A percentile compares a stretch with the other conserved stretches of the same genome.
Conservation (phyloP, 2,113 vertebrate genomes). For the Willisornis vidua region DNA sequence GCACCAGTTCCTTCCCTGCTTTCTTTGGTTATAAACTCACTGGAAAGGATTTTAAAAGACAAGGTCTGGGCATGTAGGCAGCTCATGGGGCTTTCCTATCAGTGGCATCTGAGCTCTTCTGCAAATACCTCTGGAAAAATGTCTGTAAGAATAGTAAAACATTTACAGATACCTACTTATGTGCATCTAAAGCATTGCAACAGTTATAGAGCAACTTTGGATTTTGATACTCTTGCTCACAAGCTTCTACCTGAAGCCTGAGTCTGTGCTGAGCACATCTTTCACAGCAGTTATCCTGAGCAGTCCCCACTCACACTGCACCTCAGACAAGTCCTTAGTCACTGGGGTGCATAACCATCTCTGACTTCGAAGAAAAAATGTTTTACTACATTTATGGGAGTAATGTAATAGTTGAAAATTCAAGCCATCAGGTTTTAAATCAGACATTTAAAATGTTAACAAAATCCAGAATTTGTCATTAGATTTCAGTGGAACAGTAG, state of each 20-base stretch:
- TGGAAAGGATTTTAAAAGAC: neutral
- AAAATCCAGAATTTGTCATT: neutral
- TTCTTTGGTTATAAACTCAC: neutral
- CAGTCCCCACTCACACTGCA: neutral
- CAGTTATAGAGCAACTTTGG: neutral
- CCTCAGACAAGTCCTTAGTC: neutral
- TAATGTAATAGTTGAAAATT: neutral
- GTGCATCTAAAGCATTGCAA: neutral
- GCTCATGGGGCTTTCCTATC: neutral
- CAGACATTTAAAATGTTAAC: neutral
- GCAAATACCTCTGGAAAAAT: neutral
- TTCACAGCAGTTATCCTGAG: neutral
- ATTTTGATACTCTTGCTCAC: neutral
- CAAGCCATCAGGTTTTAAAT: neutral
- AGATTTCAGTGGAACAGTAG: neutral
- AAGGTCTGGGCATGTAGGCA: neutral
- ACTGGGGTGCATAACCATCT: neutral
- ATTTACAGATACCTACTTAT: neutral
- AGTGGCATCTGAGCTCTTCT: neutral
- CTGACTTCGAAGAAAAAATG: neutral
- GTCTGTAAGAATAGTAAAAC: neutral
- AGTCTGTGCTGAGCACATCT: fast-evolving
- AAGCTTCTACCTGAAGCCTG: neutral
- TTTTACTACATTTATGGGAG: neutral
- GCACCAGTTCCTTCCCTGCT: neutral